A percentile compares a stretch with the other conserved stretches of the same genome.
Conservation (phyloP, 2,797 vertebrate genomes). For the Urophycis tenuis region DNA sequence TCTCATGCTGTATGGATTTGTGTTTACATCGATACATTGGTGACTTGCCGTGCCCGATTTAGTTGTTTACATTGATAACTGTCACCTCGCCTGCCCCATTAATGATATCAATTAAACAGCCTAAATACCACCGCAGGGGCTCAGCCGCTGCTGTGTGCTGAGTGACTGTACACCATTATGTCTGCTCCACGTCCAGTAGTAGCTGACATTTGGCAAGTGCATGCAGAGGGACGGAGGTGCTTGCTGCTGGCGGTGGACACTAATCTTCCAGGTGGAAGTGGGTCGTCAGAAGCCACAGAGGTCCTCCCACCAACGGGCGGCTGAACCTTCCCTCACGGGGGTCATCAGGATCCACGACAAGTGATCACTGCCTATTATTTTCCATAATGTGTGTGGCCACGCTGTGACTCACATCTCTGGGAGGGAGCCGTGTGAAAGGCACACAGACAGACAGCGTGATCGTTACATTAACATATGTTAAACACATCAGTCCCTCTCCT, state of each 20-base stretch:
- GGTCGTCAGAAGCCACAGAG: conserved; percentile 28
- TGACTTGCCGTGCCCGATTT: no score
- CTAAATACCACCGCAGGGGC: not conserved
- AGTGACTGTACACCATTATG: not conserved
- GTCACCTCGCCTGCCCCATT: conserved; percentile 8
- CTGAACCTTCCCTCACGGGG: conserved; percentile 13
- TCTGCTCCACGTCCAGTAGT: conserved; percentile 22
- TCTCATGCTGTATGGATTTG: not conserved
- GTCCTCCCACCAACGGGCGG: conserved; percentile 27
- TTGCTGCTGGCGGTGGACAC: conserved; percentile 34
- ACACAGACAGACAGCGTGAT: not conserved
- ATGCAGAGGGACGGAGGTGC: conserved; percentile 3
- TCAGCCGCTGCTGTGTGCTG: conserved; percentile 10
- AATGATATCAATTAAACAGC: conserved; percentile 21
- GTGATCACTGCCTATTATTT: not conserved
- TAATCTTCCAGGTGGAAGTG: conserved; percentile 45
- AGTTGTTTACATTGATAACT: not conserved
- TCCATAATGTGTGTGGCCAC: not conserved
- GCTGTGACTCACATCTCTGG: not conserved
- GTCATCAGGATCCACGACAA: conserved; percentile 4
- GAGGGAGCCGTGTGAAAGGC: not conserved
- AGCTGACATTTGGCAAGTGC: conserved; percentile 25
- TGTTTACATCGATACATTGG: not conserved
- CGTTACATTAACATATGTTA: not conserved
- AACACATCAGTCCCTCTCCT: not conserved